Base-by-base conservation (phyloP, 1,140 invertebrate genomes). In the Bombus haemorrhoidalis region DNA sequence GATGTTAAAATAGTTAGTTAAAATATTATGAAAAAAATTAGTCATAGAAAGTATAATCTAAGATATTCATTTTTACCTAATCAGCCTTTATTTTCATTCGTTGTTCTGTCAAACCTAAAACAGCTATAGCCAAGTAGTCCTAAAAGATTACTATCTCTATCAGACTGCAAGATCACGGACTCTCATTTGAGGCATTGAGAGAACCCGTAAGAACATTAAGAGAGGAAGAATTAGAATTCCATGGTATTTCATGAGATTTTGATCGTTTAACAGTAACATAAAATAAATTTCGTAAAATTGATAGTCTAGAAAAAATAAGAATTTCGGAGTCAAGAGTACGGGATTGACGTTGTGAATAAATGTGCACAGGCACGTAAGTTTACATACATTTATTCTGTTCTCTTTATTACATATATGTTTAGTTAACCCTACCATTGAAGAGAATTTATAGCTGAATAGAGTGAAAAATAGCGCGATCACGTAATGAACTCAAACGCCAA, bases 151-250 rank as follows among this genome's bases (percentile, higher is more conserved):
- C 12, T 41, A 41, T 43, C 10, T 41, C 41, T 2, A 13, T 13
- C 41, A 43, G 41, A 2, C 41, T 43, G 12, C 12, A 43, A 43
- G 12, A 43, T 43, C 13, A 13, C 3, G 13, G 13, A 13, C 13
- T 47, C 13, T 47, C 43, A 15, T 47, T 47, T 47, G 43, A 43
- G 43, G 43, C 43, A 47, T 47, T 47, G 15, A 43, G 12, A 43
- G 41, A 43, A 12, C 2, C 41, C 41, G 12, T 43, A 43, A 43
- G 43, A 15, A 13, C 43, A 15, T 43, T 0, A 4, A 43, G 13
- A 15, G 43, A 15, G 43, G 93, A 88, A 95, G 92, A 83, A 95
- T 93, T 69, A 93, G 93, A 80, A 92, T 82, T 77, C 89, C 92
- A 86, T 95, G 92, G 81, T 88, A 94, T 89, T 86, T 91, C 86